phyloP scores from a whole-genome alignment of 2,888 invertebrate species.

The Abrostola triplasia region DNA sequence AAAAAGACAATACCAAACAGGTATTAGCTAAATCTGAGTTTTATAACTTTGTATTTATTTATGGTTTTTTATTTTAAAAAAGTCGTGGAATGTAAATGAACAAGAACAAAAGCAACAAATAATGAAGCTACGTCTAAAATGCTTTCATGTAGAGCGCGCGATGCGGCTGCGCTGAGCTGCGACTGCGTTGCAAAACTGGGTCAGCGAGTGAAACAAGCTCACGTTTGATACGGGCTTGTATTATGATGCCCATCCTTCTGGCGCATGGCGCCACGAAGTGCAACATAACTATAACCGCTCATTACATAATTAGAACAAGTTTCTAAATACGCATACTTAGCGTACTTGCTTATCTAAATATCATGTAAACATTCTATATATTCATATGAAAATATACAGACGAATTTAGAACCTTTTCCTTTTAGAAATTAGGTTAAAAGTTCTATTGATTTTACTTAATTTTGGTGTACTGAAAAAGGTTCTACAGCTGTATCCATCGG shows the following conservation, averaged over 20 bases:
- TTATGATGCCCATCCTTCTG: slow-evolving; percentile 58
- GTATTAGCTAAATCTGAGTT: too few species aligned
- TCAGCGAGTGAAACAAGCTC: slow-evolving; percentile 65
- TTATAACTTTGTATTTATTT: background rate
- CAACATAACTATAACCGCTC: slow-evolving; percentile 18
- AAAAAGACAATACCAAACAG: too few species aligned
- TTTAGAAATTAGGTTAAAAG: background rate
- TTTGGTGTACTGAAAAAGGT: slow-evolving; percentile 9
- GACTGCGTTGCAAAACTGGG: slow-evolving; percentile 69
- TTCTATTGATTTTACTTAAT: background rate
- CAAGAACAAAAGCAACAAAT: slow-evolving; percentile 25
- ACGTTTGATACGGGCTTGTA: slow-evolving; percentile 54
- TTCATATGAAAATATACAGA: too few species aligned
- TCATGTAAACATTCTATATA: too few species aligned
- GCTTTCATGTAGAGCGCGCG: slow-evolving; percentile 35
- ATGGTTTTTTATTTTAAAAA: slow-evolving; percentile 5
- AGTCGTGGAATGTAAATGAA: slow-evolving; percentile 34
- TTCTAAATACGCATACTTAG: too few species aligned
- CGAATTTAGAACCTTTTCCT: too few species aligned
- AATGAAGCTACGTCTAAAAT: slow-evolving; percentile 37
- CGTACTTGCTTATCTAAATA: too few species aligned
- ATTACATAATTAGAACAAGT: slow-evolving; percentile 5
- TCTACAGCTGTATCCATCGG: slow-evolving; percentile 13
- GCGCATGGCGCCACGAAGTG: slow-evolving; percentile 53
- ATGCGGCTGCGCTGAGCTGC: slow-evolving; percentile 49